Base-by-base conservation (phyloP, 2,113 vertebrate genomes). In the Ptychochromis oligacanthus region DNA sequence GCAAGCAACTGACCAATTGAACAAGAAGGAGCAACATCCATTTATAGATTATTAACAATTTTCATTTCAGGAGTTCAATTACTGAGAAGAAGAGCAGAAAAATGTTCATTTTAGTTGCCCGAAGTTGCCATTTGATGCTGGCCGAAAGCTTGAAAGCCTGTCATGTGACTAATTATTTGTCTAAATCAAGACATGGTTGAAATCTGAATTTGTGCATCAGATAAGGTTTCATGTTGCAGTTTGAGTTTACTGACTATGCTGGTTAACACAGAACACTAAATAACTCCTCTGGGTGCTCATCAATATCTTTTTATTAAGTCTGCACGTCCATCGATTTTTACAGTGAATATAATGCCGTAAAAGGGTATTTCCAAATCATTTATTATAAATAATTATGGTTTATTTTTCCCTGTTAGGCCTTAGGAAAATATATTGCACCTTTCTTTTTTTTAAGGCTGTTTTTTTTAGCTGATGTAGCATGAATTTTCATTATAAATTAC, bases 401-500 rank as follows among this genome's bases (percentile, higher is more conserved):
- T 20, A 3, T 3, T 61, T 65, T 1, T 77, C 7, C 75, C 54
- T 34, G 12, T 55, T n/a, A 24, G 10, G 22, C 20, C 31, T 7
- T 2, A 49, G 52, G 28, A 10, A 49, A 61, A 61, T 49, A 43
- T 62, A 72, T 28, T 77, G 12, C 2, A 40, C 34, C 67, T 59
- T 7, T 22, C 4, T 6, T n/a, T 43, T 67, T 60, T 7, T 12
- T n/a, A n/a, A 65, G 77, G 57, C 10, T 38, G 5, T 61, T 7
- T 90, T 7, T 90, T 75, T 80, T 20, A 56, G 77, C 74, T 79
- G 86, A 90, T 52, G 14, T 28, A 60, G 14, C 3, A 64, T 46
- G 13, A 72, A 57, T 40, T 22, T 57, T 58, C 17, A 55, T 40
- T 75, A n/a, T 20, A 84, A 83, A 85, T 81, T 83, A 72, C 74